Base-by-base conservation (phyloP, 1,140 invertebrate genomes). In the Eriocheir sinensis region DNA sequence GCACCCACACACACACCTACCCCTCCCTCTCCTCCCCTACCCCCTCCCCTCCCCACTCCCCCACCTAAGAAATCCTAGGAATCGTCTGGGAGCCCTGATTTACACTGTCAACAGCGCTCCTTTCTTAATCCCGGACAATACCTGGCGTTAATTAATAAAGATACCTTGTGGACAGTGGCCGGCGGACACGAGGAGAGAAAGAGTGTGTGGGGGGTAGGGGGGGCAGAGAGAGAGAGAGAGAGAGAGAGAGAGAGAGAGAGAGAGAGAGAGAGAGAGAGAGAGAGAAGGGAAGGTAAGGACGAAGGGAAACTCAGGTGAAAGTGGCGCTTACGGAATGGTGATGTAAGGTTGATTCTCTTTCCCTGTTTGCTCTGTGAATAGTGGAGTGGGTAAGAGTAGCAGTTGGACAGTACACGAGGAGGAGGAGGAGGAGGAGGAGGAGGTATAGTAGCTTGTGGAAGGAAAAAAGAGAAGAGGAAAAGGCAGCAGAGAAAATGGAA, bases 331-430 rank as follows among this genome's bases (percentile, higher is more conserved):
- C n/a, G 8, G 40, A 15, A 40, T 0, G 36, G 44, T 9, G 32
- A 40, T 44, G 36, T 83, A 92, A 83, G 80, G 91, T n/a, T 44
- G 91, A 40, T 83, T 92, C 40, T 92, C 27, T 92, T n/a, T 30
- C 32, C 40, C 48, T 91, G 91, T 92, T 92, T 92, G 83, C n/a
- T 21, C 44, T 81, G 34, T 92, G 91, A 92, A 92, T 92, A 81
- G 40, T 36, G 53, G 80, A 92, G 91, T 92, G 80, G 40, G 41
- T 17, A 38, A 21, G 89, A 41, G 72, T 34, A 83, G 17, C 0
- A 41, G 93, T 21, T n/a, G 48, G 27, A 34, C 80, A 53, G 80
- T 21, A 30, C n/a, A 80, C 27, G 60, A 79, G 30, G 34, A 38
- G 53, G 60, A 21, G 81, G 41, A 88, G 91, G 32, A 36, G 15